A percentile compares a stretch with the other conserved stretches of the same genome.
Conservation (phyloP, 2,113 vertebrate species). For the Fulmarus glacialis region DNA sequence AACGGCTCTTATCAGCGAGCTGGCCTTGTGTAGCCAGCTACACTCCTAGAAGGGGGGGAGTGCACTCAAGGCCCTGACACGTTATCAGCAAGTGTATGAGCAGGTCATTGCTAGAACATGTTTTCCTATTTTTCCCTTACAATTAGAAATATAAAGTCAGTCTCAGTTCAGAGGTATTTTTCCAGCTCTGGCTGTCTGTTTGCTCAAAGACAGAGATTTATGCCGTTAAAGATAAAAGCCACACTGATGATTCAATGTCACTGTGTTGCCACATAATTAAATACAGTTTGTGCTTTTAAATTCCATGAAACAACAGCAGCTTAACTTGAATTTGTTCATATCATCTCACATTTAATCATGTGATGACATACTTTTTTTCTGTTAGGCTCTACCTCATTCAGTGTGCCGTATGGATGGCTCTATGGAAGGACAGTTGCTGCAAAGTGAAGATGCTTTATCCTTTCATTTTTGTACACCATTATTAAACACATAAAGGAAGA, state of each 20-base stretch:
- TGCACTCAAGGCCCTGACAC: not conserved
- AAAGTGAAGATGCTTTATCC: not conserved
- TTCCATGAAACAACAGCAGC: not conserved
- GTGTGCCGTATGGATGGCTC: not conserved
- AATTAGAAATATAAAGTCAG: not conserved
- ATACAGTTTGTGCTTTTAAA: not conserved
- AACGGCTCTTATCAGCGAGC: not conserved
- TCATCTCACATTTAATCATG: not conserved
- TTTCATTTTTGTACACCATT: not conserved
- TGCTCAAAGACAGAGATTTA: not conserved
- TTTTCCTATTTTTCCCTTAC: not conserved
- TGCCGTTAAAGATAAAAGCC: not conserved
- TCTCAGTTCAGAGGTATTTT: not conserved
- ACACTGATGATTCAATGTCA: not conserved
- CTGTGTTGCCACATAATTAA: not conserved
- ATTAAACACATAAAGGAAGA: not conserved
- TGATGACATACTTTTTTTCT: not conserved
- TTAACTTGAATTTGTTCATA: not conserved
- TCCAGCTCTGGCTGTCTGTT: not conserved
- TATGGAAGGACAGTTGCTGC: not conserved
- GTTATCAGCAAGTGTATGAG: not conserved
- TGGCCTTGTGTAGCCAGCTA: not conserved
- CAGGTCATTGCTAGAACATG: not conserved
- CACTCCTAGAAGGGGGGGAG: accelerated
- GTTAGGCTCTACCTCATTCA: not conserved